Base-by-base conservation (phyloP, 2,888 invertebrate genomes). In the Eristalinus sepulchralis region DNA sequence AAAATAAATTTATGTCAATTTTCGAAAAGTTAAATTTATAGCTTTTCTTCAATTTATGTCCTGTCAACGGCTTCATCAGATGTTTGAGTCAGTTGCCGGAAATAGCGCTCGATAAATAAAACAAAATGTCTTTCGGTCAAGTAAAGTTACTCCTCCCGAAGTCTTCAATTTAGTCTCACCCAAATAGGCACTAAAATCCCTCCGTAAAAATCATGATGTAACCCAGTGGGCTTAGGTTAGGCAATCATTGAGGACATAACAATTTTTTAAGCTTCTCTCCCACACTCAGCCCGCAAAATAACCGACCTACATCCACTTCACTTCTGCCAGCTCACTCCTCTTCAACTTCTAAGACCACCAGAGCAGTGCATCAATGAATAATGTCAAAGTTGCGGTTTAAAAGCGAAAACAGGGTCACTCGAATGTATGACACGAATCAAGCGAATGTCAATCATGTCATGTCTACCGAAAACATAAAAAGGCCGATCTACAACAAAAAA, bases 381-480 rank as follows among this genome's bases (percentile, higher is more conserved):
- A 81, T 85, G 81, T 85, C 77, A 85, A 82, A 82, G 82, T 73
- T 81, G 64, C 72, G 33, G 39, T 73, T 78, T 60, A 36, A 73
- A 57, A 20, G 39, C 31, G 31, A 67, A 85, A 73, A 72, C 72
- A 72, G 76, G 67, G 72, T 78, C 60, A 53, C 68, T n/a, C 22
- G 53, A 60, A 55, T 68, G 72, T 39, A 77, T 53, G 11, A 20
- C 31, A 64, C 22, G 13, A 67, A 72, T 73, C 70, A 66, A 83
- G 78, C 66, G 71, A 86, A 86, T 83, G 86, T 86, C 83, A 86
- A 70, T 47, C 47, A 47, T 47, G 47, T 47, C 47, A 8, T 47
- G 47, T 47, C 47, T 47, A 47, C 17, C 17, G n/a, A 47, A 47
- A 81, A 27, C 67, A 72, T 33, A 72, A 67, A 53, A 55, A 33